Evolutionary conservation across 92 coral and sea anemone genomes (phyloP).

Genomic region (Siderastrea radians): DNA sequence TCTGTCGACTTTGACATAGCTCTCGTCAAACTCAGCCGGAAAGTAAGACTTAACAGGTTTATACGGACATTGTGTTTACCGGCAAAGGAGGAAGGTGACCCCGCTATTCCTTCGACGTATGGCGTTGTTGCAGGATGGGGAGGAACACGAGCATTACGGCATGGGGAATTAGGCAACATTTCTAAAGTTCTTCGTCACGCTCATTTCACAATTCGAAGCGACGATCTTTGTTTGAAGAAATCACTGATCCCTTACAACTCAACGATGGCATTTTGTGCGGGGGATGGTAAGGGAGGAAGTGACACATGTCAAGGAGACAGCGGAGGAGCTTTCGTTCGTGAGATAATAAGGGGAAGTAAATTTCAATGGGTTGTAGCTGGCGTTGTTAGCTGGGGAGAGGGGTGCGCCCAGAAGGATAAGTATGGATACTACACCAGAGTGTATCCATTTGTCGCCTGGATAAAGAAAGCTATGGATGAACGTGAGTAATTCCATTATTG

Average conservation of each 20-base stretch:
- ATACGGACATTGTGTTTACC: conserved; percentile 74
- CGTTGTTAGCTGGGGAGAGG: conserved; percentile 87
- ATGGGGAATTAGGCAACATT: background rate
- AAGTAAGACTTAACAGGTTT: conserved; percentile 40
- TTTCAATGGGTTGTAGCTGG: conserved; percentile 74
- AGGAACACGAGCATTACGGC: background rate
- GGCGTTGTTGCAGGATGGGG: conserved; percentile 85
- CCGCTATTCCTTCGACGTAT: conserved; percentile 30
- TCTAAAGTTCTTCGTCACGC: conserved; percentile 75
- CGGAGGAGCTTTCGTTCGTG: conserved; percentile 76
- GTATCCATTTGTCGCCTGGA: conserved; percentile 76
- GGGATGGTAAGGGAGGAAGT: conserved; percentile 61
- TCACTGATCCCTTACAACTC: conserved; percentile 32
- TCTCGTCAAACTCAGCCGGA: conserved; percentile 49
- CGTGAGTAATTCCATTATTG: background rate
- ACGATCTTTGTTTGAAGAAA: conserved; percentile 44
- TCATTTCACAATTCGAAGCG: conserved; percentile 60
- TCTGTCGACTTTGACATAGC: conserved; percentile 57
- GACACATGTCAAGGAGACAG: conserved; percentile 77
- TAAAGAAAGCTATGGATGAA: conserved; percentile 51
- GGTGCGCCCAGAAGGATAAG: conserved; percentile 69
- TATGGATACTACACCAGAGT: conserved; percentile 23
- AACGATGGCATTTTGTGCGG: conserved; percentile 75
- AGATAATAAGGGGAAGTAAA: background rate
- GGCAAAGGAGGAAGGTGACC: conserved; percentile 1